Evolutionary conservation across 1,140 invertebrate genomes (phyloP).

Genomic region (Papilio xuthus): DNA sequence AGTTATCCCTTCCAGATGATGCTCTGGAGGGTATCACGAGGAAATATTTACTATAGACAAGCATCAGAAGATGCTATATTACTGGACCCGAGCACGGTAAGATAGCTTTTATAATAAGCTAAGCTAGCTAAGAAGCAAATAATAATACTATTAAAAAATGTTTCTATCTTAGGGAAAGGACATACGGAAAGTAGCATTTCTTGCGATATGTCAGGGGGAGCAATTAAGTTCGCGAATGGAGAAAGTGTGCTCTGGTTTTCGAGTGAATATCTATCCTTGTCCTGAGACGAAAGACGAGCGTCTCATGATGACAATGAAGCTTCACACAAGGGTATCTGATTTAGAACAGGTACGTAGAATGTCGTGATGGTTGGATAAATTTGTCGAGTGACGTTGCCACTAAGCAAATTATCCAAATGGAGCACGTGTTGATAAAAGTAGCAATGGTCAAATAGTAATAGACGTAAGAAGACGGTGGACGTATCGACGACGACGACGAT

Average conservation of each 20-base stretch:
- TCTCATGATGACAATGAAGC: slow-evolving; percentile 91
- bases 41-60: slow-evolving; percentile 90
- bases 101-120: too few relatives aligned
- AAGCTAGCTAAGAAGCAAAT: background rate
- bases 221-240: slow-evolving; percentile 93
- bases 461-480: background rate
- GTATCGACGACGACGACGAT: too few relatives aligned
- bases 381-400: background rate
- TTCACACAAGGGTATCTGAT: slow-evolving; percentile 92
- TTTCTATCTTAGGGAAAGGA: slow-evolving; percentile 85
- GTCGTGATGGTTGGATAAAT: background rate
- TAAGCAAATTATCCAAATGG: too few relatives aligned
- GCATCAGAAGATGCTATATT: slow-evolving; percentile 88
- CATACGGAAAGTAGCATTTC: slow-evolving; percentile 95
- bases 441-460: background rate
- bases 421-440: background rate
- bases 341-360: slow-evolving; percentile 87
- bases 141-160: background rate
- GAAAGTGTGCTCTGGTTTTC: slow-evolving; percentile 96
- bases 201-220: slow-evolving; percentile 97
- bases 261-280: slow-evolving; percentile 94
- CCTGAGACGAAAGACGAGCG: slow-evolving; percentile 91
- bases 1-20: slow-evolving; percentile 90
- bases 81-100: slow-evolving; percentile 92
- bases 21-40: slow-evolving; percentile 93